phyloP scores from a whole-genome alignment of 2,888 invertebrate genomes.

The Cephonodes hylas region DNA sequence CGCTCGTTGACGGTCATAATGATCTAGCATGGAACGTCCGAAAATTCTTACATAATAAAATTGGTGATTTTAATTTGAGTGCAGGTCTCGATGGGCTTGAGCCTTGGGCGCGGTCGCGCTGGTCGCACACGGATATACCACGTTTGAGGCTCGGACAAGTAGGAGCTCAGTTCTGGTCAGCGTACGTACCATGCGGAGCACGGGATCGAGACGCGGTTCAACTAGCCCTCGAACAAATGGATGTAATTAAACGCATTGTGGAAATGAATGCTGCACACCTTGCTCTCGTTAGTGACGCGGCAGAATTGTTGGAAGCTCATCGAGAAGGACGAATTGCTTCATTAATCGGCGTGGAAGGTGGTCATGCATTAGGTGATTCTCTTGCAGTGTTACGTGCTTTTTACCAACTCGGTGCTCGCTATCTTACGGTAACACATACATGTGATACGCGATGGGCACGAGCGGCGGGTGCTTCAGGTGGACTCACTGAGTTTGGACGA shows the following conservation, averaged over 20 bases:
- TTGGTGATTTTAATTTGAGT: slow-evolving; percentile 84
- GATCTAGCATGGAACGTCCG: slow-evolving; percentile 94
- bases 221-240: slow-evolving; percentile 92
- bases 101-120: slow-evolving; percentile 92
- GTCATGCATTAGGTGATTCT: slow-evolving; percentile 94
- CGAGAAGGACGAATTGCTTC: slow-evolving; percentile 91
- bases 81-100: slow-evolving; percentile 84
- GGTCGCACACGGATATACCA: slow-evolving; percentile 96
- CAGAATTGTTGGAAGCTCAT: slow-evolving; percentile 87
- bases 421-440: slow-evolving; percentile 94
- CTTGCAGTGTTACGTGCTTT: slow-evolving; percentile 93
- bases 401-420: slow-evolving; percentile 93
- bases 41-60: slow-evolving; percentile 92
- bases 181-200: slow-evolving; percentile 92
- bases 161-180: slow-evolving; percentile 96
- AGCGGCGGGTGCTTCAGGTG: slow-evolving; percentile 82
- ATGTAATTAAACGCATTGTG: slow-evolving; percentile 86
- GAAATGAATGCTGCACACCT: slow-evolving; percentile 89
- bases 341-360: slow-evolving; percentile 95
- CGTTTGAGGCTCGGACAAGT: slow-evolving; percentile 90
- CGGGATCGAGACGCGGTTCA: slow-evolving; percentile 92
- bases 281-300: slow-evolving; percentile 85
- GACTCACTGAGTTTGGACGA: slow-evolving; percentile 85
- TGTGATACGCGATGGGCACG: slow-evolving; percentile 95
- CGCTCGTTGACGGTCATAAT: slow-evolving; percentile 90